Percentiles rank a stretch among this genome's conserved stretches.
Evolutionary conservation across 2,113 vertebrate genomes (phyloP).

Genomic region (Callipepla californica): DNA sequence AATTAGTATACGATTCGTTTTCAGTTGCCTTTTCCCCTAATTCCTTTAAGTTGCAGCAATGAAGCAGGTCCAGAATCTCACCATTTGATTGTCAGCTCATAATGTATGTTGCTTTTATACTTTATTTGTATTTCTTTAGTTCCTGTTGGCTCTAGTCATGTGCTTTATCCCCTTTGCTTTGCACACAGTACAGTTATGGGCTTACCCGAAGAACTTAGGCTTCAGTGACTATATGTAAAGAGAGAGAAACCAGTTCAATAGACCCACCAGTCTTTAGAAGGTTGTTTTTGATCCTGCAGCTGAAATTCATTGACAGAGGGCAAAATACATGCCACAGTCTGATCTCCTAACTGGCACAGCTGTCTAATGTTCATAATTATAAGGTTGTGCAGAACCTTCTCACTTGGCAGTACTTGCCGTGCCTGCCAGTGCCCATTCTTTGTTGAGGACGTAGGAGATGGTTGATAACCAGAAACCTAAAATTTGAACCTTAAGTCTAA

Average conservation of each 20-base stretch:
- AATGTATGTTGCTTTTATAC: not conserved
- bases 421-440: not conserved
- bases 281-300: not conserved
- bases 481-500: not conserved
- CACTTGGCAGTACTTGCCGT: not conserved
- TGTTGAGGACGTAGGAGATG: not conserved
- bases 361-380: conserved; percentile 14
- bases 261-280: not conserved
- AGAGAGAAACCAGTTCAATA: not conserved
- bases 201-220: not conserved
- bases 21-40: not conserved
- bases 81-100: not conserved
- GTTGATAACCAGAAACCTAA: not conserved
- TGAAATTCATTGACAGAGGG: not conserved
- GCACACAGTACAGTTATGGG: not conserved
- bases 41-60: not conserved
- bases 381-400: conserved; percentile 8
- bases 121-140: not conserved
- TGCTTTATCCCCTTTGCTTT: not conserved
- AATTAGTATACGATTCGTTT: not conserved
- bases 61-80: not conserved
- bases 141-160: not conserved
- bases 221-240: not conserved
- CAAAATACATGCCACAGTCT: not conserved
- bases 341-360: not conserved